Conservation (phyloP, 2,888 invertebrate species). For the Taenaris catops region DNA sequence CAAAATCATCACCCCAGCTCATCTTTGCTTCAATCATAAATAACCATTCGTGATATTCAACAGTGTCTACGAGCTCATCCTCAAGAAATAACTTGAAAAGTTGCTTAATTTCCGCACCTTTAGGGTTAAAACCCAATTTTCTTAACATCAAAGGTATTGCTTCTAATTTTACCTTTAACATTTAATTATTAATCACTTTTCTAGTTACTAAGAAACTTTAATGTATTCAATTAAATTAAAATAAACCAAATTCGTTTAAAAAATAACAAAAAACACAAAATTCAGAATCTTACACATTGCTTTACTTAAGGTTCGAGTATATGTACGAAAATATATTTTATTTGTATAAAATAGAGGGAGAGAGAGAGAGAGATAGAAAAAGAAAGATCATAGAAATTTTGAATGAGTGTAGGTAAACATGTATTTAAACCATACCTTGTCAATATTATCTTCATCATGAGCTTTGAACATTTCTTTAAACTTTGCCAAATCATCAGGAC, state of each 20-base stretch:
- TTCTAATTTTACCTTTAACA: conserved; percentile 51
- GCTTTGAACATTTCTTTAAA: conserved; percentile 57
- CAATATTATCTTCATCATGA: conserved; percentile 57
- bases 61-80: conserved; percentile 61
- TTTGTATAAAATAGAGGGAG: too few species aligned
- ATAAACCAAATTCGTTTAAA: too few species aligned
- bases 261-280: too few species aligned
- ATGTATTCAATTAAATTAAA: too few species aligned
- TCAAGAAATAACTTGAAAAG: conserved; percentile 52
- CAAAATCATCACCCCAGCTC: conserved; percentile 61
- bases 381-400: too few species aligned
- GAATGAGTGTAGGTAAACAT: too few species aligned
- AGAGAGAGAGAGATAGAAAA: too few species aligned
- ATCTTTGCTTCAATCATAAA: conserved; percentile 70
- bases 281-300: too few species aligned
- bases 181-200: too few species aligned
- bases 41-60: conserved; percentile 59
- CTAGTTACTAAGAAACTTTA: too few species aligned
- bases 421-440: conserved; percentile 40
- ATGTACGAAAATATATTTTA: too few species aligned
- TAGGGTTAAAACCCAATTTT: conserved; percentile 65
- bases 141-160: conserved; percentile 56
- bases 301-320: too few species aligned
- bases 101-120: conserved; percentile 46
- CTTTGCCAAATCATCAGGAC: conserved; percentile 44